Evolutionary conservation across 2,888 invertebrate species (phyloP), one percentile per base, ranked within the genome.

Genomic region (Nymphalis urticae): DNA sequence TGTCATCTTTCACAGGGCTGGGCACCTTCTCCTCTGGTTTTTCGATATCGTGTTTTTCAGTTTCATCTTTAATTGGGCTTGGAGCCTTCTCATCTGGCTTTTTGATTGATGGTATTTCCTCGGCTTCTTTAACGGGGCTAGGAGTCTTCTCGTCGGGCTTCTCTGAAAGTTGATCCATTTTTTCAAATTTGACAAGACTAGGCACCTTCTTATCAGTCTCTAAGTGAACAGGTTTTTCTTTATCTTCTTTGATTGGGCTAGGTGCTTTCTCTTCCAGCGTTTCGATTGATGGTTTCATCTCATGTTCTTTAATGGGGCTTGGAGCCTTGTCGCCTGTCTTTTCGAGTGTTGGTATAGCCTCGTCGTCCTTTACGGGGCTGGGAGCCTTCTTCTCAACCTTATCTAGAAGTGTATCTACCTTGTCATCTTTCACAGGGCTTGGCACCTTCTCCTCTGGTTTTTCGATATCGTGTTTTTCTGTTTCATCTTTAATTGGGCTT

Each of bases 381-480:
- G 68, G 58, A 0, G 4, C 54, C 19, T 71, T 73, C 0, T 71
- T 72, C 0, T 62, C 61, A 2, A 16, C 19, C 21, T 70, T 65
- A 1, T 61, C 42, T 3, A 58, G 16, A 24, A 48, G 1, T 0
- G 19, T 1, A 17, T 19, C 2, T 9, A 64, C 68, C 9, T 70
- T 68, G 5, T 36, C 4, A 10, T 68, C 71, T 16, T 71, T 66
- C 3, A 56, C n/a, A 8, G 65, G 62, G 19, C 71, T 75, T 1
- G 70, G 47, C 27, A 64, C 36, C 24, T 72, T 69, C 0, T 74
- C 69, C 2, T 68, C 71, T 3, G 48, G 21, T 56, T 72, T 68
- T 0, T 58, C 16, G 3, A 62, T 19, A 27, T 58, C 68, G 2
- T 3, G 62, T 48, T 6, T 47, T 56, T 0, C n/a, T 60, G 10